Conservation (phyloP, 2,888 invertebrate genomes). For the Eupithecia abbreviata region DNA sequence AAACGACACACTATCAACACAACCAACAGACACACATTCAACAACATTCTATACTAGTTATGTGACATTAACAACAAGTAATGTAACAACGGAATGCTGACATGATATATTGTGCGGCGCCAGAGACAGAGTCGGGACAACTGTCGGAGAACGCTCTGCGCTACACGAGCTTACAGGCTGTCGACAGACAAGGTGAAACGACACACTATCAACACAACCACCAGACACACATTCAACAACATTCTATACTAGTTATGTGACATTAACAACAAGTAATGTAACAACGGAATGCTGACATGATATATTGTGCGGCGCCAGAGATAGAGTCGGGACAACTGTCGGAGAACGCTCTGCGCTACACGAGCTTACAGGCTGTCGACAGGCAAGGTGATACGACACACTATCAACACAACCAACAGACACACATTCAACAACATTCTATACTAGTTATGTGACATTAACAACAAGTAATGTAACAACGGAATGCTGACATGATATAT, state of each 20-base stretch:
- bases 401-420: background rate
- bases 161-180: constrained; percentile 87
- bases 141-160: constrained; percentile 83
- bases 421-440: background rate
- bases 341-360: constrained; percentile 84
- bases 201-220: background rate
- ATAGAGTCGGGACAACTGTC: constrained; percentile 60
- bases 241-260: background rate
- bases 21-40: background rate
- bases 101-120: constrained; percentile 32
- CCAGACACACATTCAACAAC: background rate
- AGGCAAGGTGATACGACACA: constrained; percentile 82
- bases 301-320: constrained; percentile 38
- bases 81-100: constrained; percentile 32
- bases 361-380: constrained; percentile 86
- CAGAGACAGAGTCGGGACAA: constrained; percentile 45
- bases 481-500: constrained; percentile 32
- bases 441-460: constrained; percentile 43
- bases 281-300: constrained; percentile 33
- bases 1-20: background rate
- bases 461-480: constrained; percentile 22
- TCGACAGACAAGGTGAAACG: constrained; percentile 85
- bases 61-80: constrained; percentile 44
- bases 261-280: constrained; percentile 4
- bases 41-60: background rate